Base-by-base conservation (phyloP, 2,888 invertebrate species). In the Netelia melanura region DNA sequence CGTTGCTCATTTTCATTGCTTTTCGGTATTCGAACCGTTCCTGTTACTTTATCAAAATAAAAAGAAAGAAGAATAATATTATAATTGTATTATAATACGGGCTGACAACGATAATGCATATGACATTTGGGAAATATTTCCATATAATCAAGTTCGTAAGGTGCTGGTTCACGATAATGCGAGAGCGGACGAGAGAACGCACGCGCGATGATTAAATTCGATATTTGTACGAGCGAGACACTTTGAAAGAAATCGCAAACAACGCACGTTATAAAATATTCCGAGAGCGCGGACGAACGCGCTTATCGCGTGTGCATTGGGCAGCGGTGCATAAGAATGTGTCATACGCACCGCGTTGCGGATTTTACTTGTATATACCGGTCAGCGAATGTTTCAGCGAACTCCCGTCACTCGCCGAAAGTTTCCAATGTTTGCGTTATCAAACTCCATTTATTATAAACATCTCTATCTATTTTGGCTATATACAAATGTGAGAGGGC, bases 211-310 rank as follows among this genome's bases (percentile, higher is more conserved):
- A 38, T 38, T 48, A 11, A 14, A 48, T 48, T 48, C 14, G 14
- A 48, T 48, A 14, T 48, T 48, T 48, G 48, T 14, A 14, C 48
- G 2, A 14, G 11, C 14, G 48, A 11, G 48, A 48, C 10, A 48
- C 14, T 48, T 48, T 48, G 3, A 6, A 21, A 48, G 10, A 23
- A 67, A 21, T 44, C 23, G 44, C 23, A 21, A 8, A 25, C 25
- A 30, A 54, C 23, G 30, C 17, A 62, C 23, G 43, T 54, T 76
- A 76, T 76, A 65, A 65, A 76, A 65, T 65, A 54, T 56, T 75
- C 3, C 23, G 43, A 65, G n/a, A 43, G 54, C 56, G 54, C 23
- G 38, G 48, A 14, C 48, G 48, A 14, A 48, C 14, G 48, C 10
- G 48, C 48, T 14, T 48, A 48, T 48, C 48, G 10, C 48, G 11